These are phyloP conservation scores for Brachionus asplanchnoidis DNA, from an alignment of 1,140 invertebrate genomes.

Conservation along the genomic window DNA sequence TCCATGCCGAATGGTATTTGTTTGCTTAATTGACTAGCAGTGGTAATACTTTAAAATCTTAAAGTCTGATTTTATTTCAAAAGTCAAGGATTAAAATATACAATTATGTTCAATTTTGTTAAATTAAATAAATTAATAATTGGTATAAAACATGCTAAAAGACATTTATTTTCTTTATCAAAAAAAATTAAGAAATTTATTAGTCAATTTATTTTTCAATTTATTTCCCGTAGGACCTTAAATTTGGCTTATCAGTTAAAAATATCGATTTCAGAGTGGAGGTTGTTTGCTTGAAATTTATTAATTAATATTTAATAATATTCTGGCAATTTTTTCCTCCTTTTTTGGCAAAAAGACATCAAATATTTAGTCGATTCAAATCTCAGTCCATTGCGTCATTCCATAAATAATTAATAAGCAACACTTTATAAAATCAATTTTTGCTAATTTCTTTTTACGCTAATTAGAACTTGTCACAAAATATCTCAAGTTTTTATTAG, in stretches of 20 bases:
- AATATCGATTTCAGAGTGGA: constrained; percentile 4
- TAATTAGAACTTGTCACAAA: neutral
- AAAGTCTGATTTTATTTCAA: neutral
- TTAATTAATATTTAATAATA: constrained; percentile 26
- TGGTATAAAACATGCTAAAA: neutral
- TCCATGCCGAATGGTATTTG: neutral
- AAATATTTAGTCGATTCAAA: constrained; percentile 2
- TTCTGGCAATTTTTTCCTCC: neutral
- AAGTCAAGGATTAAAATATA: neutral
- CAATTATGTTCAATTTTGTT: neutral
- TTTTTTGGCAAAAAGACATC: neutral
- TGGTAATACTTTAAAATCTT: neutral
- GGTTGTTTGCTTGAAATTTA: neutral
- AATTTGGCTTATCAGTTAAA: neutral
- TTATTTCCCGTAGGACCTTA: neutral
- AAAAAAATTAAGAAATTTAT: neutral
- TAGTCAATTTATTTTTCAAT: neutral
- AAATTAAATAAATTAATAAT: neutral
- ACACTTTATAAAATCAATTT: constrained; percentile 13
- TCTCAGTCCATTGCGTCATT: constrained; percentile 7
- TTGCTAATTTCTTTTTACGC: neutral
- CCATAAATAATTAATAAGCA: neutral
- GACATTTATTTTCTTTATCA: neutral
- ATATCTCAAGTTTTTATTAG: neutral
- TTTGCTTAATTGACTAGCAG: neutral